These are phyloP conservation scores for Promerops cafer DNA, from an alignment of 2,113 vertebrate genomes.

Conservation along the genomic window DNA sequence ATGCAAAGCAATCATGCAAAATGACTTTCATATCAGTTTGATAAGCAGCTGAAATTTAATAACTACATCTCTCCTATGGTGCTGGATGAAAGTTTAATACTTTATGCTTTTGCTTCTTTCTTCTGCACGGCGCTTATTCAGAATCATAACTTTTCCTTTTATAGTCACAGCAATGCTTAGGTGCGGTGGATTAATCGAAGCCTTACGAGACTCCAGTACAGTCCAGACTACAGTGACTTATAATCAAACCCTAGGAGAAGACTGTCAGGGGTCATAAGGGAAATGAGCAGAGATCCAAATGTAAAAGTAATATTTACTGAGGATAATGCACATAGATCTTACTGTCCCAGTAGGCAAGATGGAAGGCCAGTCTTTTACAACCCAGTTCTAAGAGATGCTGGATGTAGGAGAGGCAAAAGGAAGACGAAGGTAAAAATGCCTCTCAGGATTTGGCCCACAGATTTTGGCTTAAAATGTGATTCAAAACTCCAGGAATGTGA, in stretches of 20 bases:
- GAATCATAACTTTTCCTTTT: constrained; percentile 69
- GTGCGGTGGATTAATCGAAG: constrained; percentile 57
- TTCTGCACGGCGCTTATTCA: constrained; percentile 66
- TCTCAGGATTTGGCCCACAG: not conserved
- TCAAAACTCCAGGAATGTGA: not conserved
- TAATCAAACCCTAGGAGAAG: not conserved
- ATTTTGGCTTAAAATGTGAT: not conserved
- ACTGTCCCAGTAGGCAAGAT: constrained; percentile 3
- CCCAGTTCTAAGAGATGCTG: not conserved
- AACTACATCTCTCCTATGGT: constrained; percentile 81
- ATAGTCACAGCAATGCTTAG: constrained; percentile 58
- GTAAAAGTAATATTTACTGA: constrained; percentile 17
- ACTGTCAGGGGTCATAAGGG: constrained; percentile 11
- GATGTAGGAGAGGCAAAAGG: not conserved
- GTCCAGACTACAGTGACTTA: not conserved
- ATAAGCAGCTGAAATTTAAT: constrained; percentile 87
- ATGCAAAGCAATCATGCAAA: constrained; percentile 82
- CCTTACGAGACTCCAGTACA: constrained; percentile 5
- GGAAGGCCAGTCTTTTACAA: constrained; percentile 19
- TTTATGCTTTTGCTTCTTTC: constrained; percentile 74
- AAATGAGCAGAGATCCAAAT: constrained; percentile 24
- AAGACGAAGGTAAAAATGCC: not conserved
- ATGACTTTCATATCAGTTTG: constrained; percentile 85
- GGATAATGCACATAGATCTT: not conserved
- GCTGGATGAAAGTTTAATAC: constrained; percentile 80